A percentile compares a stretch with the other conserved stretches of the same genome.
phyloP scores from a whole-genome alignment of 1,140 invertebrate genomes.

The Drosophila burlai region DNA sequence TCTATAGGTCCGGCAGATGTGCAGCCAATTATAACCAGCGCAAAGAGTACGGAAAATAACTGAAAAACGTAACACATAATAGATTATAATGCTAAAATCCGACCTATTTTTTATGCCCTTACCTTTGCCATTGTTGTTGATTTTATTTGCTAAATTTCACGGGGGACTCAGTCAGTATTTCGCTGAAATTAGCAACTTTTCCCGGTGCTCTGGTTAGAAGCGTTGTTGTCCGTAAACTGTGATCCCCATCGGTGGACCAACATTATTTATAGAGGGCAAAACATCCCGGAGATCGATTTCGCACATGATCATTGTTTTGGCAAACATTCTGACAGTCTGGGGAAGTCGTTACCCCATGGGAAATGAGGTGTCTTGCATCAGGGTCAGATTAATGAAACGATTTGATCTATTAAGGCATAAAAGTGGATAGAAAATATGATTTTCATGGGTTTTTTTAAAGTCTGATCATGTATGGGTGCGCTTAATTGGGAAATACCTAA shows the following conservation, averaged over 20 bases:
- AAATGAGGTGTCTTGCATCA: conserved; percentile 39
- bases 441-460: background rate
- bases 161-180: conserved; percentile 13
- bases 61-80: conserved; percentile 13
- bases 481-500: background rate
- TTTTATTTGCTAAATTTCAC: conserved; percentile 59
- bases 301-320: conserved; percentile 73
- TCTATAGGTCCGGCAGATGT: conserved; percentile 29
- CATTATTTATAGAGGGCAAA: conserved; percentile 65
- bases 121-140: conserved; percentile 66
- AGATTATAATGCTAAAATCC: conserved; percentile 7
- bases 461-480: background rate
- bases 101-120: conserved; percentile 8
- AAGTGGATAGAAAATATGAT: background rate
- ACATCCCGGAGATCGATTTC: conserved; percentile 64
- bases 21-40: conserved; percentile 10
- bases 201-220: conserved; percentile 41
- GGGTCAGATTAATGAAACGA: conserved; percentile 36
- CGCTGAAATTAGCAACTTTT: conserved; percentile 64
- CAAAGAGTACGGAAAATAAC: conserved; percentile 36
- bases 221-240: conserved; percentile 61
- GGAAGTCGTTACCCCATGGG: conserved; percentile 57
- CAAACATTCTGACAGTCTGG: conserved; percentile 61
- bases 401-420: conserved; percentile 2
- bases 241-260: conserved; percentile 28